Base-by-base conservation (phyloP, 2,797 vertebrate genomes). In the Poecilia gillii region DNA sequence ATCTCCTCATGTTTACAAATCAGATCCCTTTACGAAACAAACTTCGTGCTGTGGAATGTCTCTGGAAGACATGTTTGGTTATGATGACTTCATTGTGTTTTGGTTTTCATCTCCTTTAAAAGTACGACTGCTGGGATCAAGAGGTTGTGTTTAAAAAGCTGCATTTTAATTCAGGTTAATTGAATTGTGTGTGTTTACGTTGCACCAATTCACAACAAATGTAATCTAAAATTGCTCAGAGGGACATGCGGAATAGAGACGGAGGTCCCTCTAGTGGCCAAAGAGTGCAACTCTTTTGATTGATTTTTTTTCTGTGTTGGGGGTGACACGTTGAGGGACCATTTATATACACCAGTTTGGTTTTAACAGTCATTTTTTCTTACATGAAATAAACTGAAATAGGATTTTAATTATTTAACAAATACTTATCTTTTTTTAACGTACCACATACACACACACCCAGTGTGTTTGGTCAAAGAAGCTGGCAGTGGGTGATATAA, bases 191-290 rank as follows among this genome's bases (percentile, higher is more conserved):
- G 36, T n/a, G 39, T 70, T 43, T 41, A 23, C n/a, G 66, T 41
- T 70, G 39, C 39, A n/a, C 39, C 39, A 43, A n/a, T 70, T 43
- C 23, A 36, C 66, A 70, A 43, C 39, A 66, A 66, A 66, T 39
- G 33, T 11, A 39, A 20, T 18, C 62, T 33, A 8, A 39, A 39
- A 23, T 36, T 33, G 20, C 23, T 41, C 36, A 25, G 9, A 41
- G 64, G 20, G 23, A 9, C 3, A 82, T 51, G 0, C 49, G 55
- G 1, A 25, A 20, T 84, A 1, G 87, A 68, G 2, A 71, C n/a
- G 66, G 82, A 81, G 82, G 9, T 84, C 94, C 94, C 93, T 90
- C 95, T 94, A 57, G 89, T 94, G 96, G 92, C 72, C 46, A 4
- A 39, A 11, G 3, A 36, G 8, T 80, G 81, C 89, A 90, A 93